Evolutionary conservation across 2,113 vertebrate species (phyloP).

Genomic region (human (Homo sapiens)): DNA sequence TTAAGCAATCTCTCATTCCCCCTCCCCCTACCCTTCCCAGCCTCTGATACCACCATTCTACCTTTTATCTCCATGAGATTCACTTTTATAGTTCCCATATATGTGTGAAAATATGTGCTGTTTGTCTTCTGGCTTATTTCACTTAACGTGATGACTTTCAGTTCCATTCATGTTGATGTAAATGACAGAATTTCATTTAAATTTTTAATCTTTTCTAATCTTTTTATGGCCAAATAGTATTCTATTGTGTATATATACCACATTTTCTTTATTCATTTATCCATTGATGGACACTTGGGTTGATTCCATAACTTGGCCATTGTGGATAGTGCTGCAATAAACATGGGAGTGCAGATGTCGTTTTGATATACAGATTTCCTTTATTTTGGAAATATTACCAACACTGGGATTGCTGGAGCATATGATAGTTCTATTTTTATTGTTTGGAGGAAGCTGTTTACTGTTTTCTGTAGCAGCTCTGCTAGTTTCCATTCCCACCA

Average conservation of each 20-base stretch:
- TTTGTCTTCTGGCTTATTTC: background rate
- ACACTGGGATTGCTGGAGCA: background rate
- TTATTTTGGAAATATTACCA: background rate
- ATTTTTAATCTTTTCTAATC: too few relatives aligned
- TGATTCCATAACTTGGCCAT: background rate
- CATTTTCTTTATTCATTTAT: background rate
- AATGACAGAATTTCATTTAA: background rate
- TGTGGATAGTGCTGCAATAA: background rate
- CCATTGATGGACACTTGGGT: background rate
- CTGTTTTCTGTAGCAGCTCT: background rate
- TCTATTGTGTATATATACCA: background rate
- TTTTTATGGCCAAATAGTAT: background rate
- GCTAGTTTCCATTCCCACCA: background rate
- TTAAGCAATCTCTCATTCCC: background rate
- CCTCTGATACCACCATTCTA: background rate
- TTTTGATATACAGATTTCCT: background rate
- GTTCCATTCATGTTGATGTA: background rate
- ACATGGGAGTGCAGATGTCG: background rate
- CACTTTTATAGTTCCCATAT: background rate
- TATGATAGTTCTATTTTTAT: background rate
- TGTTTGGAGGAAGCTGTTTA: background rate
- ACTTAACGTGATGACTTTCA: background rate
- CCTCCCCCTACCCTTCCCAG: background rate
- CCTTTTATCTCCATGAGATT: background rate
- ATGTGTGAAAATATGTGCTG: background rate